Base-by-base conservation (phyloP, 2,113 vertebrate species). In the Phodopus roborovskii region DNA sequence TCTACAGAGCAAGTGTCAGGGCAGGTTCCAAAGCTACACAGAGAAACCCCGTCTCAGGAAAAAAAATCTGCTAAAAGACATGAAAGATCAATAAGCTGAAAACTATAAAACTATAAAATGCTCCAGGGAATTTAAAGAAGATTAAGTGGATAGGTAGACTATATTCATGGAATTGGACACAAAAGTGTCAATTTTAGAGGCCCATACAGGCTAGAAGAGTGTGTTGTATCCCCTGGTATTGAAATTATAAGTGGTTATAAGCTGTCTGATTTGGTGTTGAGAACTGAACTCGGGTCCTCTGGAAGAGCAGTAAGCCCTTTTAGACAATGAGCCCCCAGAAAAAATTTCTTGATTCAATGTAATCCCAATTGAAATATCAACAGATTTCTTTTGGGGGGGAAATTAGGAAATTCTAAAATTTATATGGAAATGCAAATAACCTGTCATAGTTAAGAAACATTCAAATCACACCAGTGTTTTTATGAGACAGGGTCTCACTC, bases 351-450 rank as follows among this genome's bases (percentile, higher is more conserved):
- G 39, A 87, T 33, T 93, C 48, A 87, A 7, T 93, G 36, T 3
- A 90, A 73, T 81, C 33, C 13, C 24, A 84, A 20, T 64, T 58
- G 33, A 62, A 26, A 30, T 75, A 74, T 8, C n/a, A 84, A 42
- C 13, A 48, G 58, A 6, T 42, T 10, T 64, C 62, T 45, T n/a
- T 64, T n/a, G n/a, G n/a, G n/a, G 36, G 62, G 56, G 56, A 64
- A 64, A 85, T 64, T 64, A 66, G 15, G 60, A 64, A 66, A 66
- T 66, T 66, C 26, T 85, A 45, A 45, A 85, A 33, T 66, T 45
- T 88, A 68, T 39, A 90, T n/a, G 28, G 26, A 90, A 82, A 93
- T 82, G 36, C 58, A 95, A 92, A 82, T 15, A 83, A 60, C 28
- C 53, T 75, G 56, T n/a, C 66, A 62, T n/a, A 91, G 28, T 15